These are phyloP conservation scores for Ageneiosus marmoratus DNA, from an alignment of 2,113 vertebrate species.

Conservation along the genomic window DNA sequence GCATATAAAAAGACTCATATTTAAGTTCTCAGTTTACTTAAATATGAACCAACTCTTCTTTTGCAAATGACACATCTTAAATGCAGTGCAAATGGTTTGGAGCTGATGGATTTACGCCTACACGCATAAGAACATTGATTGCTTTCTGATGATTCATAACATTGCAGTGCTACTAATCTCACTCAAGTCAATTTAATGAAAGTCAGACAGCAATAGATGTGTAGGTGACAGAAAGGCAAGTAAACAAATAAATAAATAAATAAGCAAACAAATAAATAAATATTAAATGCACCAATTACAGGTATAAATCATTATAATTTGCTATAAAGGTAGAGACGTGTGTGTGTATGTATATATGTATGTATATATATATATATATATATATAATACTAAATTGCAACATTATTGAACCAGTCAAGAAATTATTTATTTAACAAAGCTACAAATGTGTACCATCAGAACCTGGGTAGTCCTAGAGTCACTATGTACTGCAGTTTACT, in stretches of 20 bases:
- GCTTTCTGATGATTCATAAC: conserved; percentile 30
- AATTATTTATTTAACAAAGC: conserved; percentile 4
- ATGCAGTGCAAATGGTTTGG: background rate
- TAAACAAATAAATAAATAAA: conserved; percentile 14
- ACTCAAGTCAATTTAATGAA: conserved; percentile 7
- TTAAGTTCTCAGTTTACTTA: background rate
- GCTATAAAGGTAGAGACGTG: background rate
- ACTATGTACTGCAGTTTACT: background rate
- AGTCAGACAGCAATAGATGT: background rate
- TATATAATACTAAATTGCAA: no score
- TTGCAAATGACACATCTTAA: background rate
- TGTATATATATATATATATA: no score
- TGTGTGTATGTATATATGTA: no score
- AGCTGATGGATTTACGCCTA: background rate
- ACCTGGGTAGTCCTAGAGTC: background rate
- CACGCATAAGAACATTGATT: background rate
- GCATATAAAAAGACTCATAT: no score
- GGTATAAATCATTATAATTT: no score
- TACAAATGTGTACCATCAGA: background rate
- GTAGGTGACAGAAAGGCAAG: conserved; percentile 9
- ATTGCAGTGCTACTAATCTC: conserved; percentile 28
- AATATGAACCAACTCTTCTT: background rate
- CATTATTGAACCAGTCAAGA: background rate
- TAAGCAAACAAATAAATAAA: background rate
- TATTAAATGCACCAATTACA: background rate